Evolutionary conservation across 1,140 invertebrate species (phyloP).

Genomic region (Drosophila hydei): DNA sequence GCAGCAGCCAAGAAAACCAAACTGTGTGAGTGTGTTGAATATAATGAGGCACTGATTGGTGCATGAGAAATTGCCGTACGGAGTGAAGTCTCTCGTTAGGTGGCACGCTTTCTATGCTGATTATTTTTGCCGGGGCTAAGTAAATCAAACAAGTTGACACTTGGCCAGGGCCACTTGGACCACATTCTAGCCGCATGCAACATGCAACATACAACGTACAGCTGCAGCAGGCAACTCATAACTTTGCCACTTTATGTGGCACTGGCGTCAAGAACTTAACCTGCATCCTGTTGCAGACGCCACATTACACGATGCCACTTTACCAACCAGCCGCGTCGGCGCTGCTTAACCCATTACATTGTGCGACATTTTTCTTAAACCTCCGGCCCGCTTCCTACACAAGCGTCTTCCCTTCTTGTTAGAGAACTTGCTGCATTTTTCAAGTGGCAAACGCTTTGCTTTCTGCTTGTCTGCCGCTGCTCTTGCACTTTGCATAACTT

Average conservation of each 20-base stretch:
- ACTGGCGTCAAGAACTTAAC: constrained; percentile 76
- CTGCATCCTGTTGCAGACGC: constrained; percentile 74
- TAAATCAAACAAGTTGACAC: constrained; percentile 80
- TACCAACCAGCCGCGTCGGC: constrained; percentile 7
- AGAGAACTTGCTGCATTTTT: constrained; percentile 57
- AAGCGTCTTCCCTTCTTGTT: background rate
- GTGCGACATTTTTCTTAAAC: constrained; percentile 57
- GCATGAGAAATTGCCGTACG: constrained; percentile 67
- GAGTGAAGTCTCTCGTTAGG: constrained; percentile 23
- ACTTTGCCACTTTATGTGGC: constrained; percentile 77
- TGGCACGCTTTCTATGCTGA: constrained; percentile 39
- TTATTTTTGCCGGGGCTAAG: constrained; percentile 55
- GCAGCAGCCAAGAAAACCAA: constrained; percentile 1
- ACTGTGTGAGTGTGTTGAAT: constrained; percentile 48
- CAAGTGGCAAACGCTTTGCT: constrained; percentile 62
- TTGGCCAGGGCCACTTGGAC: constrained; percentile 56
- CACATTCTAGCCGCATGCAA: constrained; percentile 27
- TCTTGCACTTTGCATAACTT: constrained; percentile 78
- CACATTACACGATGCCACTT: constrained; percentile 46
- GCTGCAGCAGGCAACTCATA: constrained; percentile 45
- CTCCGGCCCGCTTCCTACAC: no score
- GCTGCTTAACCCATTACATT: constrained; percentile 70
- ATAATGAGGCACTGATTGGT: constrained; percentile 80
- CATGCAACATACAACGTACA: constrained; percentile 7
- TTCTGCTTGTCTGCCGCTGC: constrained; percentile 49